A percentile compares a stretch with the other conserved stretches of the same genome.
Conservation (phyloP, 2,888 invertebrate genomes). For the Belgica antarctica region DNA sequence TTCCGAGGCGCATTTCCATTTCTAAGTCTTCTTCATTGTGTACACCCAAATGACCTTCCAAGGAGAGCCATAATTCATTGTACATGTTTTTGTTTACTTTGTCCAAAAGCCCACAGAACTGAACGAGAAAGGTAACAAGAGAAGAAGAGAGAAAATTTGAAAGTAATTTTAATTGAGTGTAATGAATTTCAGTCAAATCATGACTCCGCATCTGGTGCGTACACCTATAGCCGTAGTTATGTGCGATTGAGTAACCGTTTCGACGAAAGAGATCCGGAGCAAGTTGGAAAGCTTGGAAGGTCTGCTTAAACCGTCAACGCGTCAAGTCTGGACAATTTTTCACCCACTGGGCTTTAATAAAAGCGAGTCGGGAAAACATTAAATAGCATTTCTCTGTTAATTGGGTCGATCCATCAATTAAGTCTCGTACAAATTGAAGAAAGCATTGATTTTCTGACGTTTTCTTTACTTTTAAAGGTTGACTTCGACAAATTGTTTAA, state of each 20-base stretch:
- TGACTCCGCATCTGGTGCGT: background rate
- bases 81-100: background rate
- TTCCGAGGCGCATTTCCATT: background rate
- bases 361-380: background rate
- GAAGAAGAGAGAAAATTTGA: background rate
- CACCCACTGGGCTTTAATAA: slow-evolving; percentile 18
- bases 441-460: background rate
- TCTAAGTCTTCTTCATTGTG: slow-evolving; percentile 16
- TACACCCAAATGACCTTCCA: slow-evolving; percentile 3
- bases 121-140: background rate
- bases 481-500: no score
- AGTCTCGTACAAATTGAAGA: background rate
- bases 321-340: background rate
- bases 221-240: slow-evolving; percentile 32
- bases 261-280: slow-evolving; percentile 10
- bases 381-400: slow-evolving; percentile 15
- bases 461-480: no score
- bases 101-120: background rate
- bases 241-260: slow-evolving; percentile 16
- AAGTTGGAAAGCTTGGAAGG: background rate
- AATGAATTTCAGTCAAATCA: slow-evolving; percentile 28
- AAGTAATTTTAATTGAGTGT: slow-evolving; percentile 30
- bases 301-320: background rate
- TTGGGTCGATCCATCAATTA: no score
- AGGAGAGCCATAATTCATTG: slow-evolving; percentile 2